phyloP scores from a whole-genome alignment of 2,113 vertebrate genomes.

The Ginglymostoma cirratum region DNA sequence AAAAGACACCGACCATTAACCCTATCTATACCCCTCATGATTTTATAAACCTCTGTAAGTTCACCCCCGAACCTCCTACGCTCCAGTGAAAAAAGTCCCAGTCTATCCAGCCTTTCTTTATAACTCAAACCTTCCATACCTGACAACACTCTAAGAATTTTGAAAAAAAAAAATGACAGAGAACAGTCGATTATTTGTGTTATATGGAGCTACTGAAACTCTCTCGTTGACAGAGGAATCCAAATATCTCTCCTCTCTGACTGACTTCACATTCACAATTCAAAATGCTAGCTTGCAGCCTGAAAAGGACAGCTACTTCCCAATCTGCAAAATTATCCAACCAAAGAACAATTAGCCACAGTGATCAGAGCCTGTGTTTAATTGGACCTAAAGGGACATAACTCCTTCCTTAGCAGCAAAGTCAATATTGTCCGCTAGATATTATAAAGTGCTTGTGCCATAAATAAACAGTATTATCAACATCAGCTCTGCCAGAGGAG shows the following conservation, averaged over 20 bases:
- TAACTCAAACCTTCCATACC: no score
- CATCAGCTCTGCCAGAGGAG: background rate
- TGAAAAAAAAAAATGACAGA: background rate
- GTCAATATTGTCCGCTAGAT: background rate
- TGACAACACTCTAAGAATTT: background rate
- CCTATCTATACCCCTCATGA: no score
- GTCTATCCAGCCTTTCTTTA: no score
- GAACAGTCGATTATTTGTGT: background rate
- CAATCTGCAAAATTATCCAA: background rate
- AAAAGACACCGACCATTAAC: no score
- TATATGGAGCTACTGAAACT: background rate
- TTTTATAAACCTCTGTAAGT: no score
- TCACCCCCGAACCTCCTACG: no score
- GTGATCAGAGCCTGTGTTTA: background rate
- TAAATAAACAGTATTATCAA: background rate
- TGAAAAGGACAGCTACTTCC: background rate
- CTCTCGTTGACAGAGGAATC: background rate
- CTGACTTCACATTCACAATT: background rate
- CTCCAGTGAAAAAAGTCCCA: no score
- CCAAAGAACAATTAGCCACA: background rate
- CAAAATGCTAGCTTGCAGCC: background rate
- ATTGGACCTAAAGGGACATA: background rate
- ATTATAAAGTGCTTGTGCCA: background rate
- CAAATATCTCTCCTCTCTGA: background rate
- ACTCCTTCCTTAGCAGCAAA: background rate